Conservation (phyloP, 2,888 invertebrate species). For the Agonum fuliginosum region DNA sequence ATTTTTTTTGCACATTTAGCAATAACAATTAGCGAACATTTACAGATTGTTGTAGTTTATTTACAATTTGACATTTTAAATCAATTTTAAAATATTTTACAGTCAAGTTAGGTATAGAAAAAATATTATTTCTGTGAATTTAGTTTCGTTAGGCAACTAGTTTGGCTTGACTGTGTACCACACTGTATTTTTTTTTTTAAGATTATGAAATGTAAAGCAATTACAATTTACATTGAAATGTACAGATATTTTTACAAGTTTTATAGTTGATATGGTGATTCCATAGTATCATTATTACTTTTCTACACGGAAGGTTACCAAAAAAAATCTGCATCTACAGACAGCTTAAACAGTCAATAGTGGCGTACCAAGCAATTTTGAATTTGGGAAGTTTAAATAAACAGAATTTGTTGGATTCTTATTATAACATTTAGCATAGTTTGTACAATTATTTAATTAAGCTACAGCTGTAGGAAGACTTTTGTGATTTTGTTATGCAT, state of each 20-base stretch:
- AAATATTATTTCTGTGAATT: background rate
- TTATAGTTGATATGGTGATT: slow-evolving; percentile 61
- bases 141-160: slow-evolving; percentile 2
- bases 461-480: slow-evolving; percentile 46
- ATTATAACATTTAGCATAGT: background rate
- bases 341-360: background rate
- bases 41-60: background rate
- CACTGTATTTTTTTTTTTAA: background rate
- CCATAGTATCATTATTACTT: slow-evolving; percentile 60
- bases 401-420: too few relatives aligned
- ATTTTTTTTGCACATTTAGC: background rate
- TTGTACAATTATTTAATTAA: slow-evolving; percentile 3
- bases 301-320: slow-evolving; percentile 33
- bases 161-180: background rate
- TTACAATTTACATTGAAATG: slow-evolving; percentile 37
- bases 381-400: too few relatives aligned
- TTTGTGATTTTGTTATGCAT: slow-evolving; percentile 50
- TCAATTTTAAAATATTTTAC: background rate
- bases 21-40: background rate
- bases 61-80: background rate
- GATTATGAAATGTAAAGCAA: slow-evolving; percentile 32
- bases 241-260: slow-evolving; percentile 54
- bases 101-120: background rate
- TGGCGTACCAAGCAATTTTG: background rate
- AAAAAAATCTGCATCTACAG: background rate